Evolutionary conservation across 2,797 vertebrate species (phyloP).

Genomic region (Chaetodon trifasciatus): DNA sequence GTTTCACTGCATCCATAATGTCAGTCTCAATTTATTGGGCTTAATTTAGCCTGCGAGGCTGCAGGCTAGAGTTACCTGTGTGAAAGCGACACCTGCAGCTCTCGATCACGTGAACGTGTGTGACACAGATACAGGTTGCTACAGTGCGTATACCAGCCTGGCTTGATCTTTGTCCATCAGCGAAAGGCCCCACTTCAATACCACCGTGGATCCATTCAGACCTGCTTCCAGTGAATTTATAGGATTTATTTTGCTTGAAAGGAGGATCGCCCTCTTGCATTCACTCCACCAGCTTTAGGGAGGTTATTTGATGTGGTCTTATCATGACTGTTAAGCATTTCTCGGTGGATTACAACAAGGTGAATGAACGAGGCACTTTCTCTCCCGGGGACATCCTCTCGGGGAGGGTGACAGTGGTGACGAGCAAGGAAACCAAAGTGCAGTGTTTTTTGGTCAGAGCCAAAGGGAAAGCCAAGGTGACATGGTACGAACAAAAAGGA

Average conservation of each 20-base stretch:
- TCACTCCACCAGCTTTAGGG: not conserved
- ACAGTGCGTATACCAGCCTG: not conserved
- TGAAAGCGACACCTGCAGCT: slow-evolving; percentile 76
- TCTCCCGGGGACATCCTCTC: slow-evolving; percentile 76
- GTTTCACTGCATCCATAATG: not conserved
- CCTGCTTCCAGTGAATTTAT: not conserved
- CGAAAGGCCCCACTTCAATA: not conserved
- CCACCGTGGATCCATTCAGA: not conserved
- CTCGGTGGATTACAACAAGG: slow-evolving; percentile 74
- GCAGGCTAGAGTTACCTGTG: slow-evolving; percentile 66
- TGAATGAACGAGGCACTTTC: slow-evolving; percentile 71
- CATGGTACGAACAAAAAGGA: slow-evolving; percentile 67
- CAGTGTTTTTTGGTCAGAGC: slow-evolving; percentile 76
- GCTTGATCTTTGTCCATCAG: slow-evolving; percentile 12
- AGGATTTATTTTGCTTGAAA: slow-evolving; percentile 10
- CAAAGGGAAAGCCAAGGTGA: slow-evolving; percentile 79
- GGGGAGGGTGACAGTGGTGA: slow-evolving; percentile 75
- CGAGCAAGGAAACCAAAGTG: slow-evolving; percentile 74
- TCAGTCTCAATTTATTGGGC: slow-evolving; percentile 8
- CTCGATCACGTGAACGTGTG: slow-evolving; percentile 62
- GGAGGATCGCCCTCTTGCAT: not conserved
- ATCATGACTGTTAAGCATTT: slow-evolving; percentile 77
- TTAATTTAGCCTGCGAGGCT: slow-evolving; percentile 12
- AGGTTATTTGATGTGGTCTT: not conserved
- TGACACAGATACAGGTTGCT: slow-evolving; percentile 55